Percentiles rank a stretch among this genome's conserved stretches.
phyloP scores from a whole-genome alignment of 2,888 invertebrate species.

The Polyploca ridens region DNA sequence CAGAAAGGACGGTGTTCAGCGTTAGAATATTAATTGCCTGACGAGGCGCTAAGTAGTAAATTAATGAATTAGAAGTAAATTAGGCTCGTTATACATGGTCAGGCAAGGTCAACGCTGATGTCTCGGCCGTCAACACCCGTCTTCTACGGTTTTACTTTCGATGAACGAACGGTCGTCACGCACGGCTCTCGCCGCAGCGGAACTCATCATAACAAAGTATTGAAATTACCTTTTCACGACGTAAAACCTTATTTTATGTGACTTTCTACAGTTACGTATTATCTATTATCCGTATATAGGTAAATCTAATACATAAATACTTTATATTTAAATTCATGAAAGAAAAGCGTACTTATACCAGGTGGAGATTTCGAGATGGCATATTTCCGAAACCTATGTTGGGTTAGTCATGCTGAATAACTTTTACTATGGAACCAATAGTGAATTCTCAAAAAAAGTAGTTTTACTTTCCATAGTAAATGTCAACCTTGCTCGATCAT shows the following conservation, averaged over 20 bases:
- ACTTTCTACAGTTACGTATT: not conserved
- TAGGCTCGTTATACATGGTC: slow-evolving; percentile 34
- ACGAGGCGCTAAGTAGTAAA: slow-evolving; percentile 1
- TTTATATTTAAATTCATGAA: too few species aligned
- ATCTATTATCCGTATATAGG: not conserved
- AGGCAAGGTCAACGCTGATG: slow-evolving; percentile 30
- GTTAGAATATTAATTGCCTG: slow-evolving; percentile 1
- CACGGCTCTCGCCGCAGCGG: slow-evolving; percentile 48
- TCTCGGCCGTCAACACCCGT: slow-evolving; percentile 36
- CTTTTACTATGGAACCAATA: too few species aligned
- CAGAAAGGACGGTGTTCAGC: not conserved
- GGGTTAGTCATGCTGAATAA: too few species aligned
- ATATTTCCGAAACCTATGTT: too few species aligned
- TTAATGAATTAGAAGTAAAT: slow-evolving; percentile 8
- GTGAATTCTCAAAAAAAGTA: too few species aligned
- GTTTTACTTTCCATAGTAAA: too few species aligned
- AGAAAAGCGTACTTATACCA: too few species aligned
- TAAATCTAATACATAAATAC: not conserved
- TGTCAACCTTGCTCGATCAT: too few species aligned
- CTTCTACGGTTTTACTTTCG: slow-evolving; percentile 60
- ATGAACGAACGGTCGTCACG: slow-evolving; percentile 33
- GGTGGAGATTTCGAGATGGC: too few species aligned
- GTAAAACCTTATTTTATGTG: not conserved
- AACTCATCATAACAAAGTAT: slow-evolving; percentile 23
- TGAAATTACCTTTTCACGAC: slow-evolving; percentile 4